Percentiles rank a stretch among this genome's conserved stretches.
Conservation (phyloP, 2,888 invertebrate genomes). For the Orgyia antiqua region DNA sequence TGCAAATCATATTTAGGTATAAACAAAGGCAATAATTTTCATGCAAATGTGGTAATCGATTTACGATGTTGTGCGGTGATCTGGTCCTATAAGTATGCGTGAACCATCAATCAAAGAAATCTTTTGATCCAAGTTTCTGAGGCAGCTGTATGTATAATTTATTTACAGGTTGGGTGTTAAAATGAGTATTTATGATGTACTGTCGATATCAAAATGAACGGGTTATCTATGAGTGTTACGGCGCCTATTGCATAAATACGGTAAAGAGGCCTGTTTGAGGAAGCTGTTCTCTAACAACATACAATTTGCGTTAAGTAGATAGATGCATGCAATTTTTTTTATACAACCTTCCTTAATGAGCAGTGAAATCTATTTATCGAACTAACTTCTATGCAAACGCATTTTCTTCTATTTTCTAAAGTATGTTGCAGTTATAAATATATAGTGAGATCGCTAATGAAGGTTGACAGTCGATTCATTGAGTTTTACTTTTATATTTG, state of each 20-base stretch:
- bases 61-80: constrained; percentile 27
- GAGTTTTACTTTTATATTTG: constrained; percentile 32
- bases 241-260: constrained; percentile 51
- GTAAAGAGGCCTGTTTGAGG: constrained; percentile 43
- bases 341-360: constrained; percentile 64
- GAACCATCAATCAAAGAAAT: constrained; percentile 19
- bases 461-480: constrained; percentile 32
- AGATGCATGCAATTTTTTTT: constrained; percentile 33
- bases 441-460: constrained; percentile 43
- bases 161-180: constrained; percentile 16
- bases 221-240: constrained; percentile 28
- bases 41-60: constrained; percentile 30
- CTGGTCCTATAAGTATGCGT: constrained; percentile 13
- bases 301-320: constrained; percentile 51
- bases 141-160: constrained; percentile 10
- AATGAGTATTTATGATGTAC: constrained; percentile 9
- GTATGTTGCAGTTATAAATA: constrained; percentile 27
- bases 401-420: constrained; percentile 66
- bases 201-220: constrained; percentile 14
- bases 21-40: constrained; percentile 45
- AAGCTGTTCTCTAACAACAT: constrained; percentile 50
- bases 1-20: constrained; percentile 31
- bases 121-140: constrained; percentile 9
- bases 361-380: constrained; percentile 49
- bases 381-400: constrained; percentile 62